phyloP scores from a whole-genome alignment of 2,797 vertebrate genomes.

The Kryptopterus vitreolus region DNA sequence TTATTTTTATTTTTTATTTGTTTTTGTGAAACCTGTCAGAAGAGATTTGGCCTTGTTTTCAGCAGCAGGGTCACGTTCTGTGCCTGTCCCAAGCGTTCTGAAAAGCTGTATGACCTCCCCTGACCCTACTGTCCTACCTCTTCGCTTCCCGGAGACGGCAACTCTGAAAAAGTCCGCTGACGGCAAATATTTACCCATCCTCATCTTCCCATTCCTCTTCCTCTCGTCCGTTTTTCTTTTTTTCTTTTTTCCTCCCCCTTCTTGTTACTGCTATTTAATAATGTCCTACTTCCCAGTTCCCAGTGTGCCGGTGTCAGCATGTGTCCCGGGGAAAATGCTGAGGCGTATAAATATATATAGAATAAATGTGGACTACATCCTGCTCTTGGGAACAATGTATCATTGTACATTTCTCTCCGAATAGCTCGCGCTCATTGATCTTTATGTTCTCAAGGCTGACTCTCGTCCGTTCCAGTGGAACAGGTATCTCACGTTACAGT shows the following conservation, averaged over 20 bases:
- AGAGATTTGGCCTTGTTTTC: conserved; percentile 25
- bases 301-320: conserved; percentile 17
- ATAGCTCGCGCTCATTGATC: conserved; percentile 45
- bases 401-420: conserved; percentile 28
- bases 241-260: no score
- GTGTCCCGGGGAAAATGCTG: conserved; percentile 9
- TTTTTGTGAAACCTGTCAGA: background rate
- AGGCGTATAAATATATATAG: conserved; percentile 10
- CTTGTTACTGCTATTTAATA: background rate
- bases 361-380: conserved; percentile 19
- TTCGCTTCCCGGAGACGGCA: conserved; percentile 11
- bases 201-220: background rate
- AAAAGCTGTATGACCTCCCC: conserved; percentile 47
- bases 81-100: conserved; percentile 34
- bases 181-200: conserved; percentile 27
- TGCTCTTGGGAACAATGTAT: conserved; percentile 22
- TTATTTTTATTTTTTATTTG: background rate
- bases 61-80: conserved; percentile 46
- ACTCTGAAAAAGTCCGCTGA: conserved; percentile 24
- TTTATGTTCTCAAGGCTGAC: conserved; percentile 33
- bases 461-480: conserved; percentile 23
- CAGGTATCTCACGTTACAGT: conserved; percentile 37
- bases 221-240: background rate
- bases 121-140: conserved; percentile 41
- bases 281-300: conserved; percentile 25